Percentiles rank a stretch among this genome's conserved stretches.
Evolutionary conservation across 1,140 invertebrate genomes (phyloP).

Genomic region (Magallana gigas): DNA sequence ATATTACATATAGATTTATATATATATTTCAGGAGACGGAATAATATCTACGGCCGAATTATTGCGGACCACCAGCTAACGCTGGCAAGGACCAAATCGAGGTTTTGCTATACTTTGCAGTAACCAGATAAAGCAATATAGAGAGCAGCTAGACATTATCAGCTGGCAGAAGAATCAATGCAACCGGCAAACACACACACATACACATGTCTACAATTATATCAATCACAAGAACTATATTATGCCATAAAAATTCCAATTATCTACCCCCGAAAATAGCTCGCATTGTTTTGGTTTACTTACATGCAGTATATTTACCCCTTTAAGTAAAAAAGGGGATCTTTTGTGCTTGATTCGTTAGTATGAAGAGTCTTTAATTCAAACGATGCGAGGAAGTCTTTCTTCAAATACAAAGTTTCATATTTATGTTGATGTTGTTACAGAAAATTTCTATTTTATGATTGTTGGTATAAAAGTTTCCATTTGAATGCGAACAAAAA

Average conservation of each 20-base stretch:
- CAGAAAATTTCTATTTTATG: not conserved
- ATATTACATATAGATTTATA: not conserved
- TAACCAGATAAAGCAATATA: not conserved
- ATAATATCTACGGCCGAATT: not conserved
- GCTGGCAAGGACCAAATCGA: not conserved
- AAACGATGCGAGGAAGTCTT: too few species aligned
- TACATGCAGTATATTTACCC: too few species aligned
- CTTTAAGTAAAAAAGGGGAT: too few species aligned
- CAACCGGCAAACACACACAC: not conserved
- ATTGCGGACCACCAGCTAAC: conserved; percentile 3
- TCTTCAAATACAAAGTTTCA: not conserved
- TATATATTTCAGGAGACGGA: not conserved
- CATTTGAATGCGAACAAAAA: not conserved
- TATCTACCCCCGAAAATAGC: too few species aligned
- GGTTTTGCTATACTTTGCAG: not conserved
- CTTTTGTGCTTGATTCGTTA: too few species aligned
- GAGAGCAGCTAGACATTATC: conserved; percentile 17
- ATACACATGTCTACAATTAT: not conserved
- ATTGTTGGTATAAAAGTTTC: not conserved
- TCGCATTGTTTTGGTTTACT: too few species aligned
- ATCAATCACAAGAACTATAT: too few species aligned
- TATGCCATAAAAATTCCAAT: too few species aligned
- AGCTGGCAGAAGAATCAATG: conserved; percentile 7
- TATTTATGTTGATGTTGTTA: not conserved
- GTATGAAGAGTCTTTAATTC: too few species aligned